Conservation (phyloP, 2,113 vertebrate species). For the Peromyscus polionotus region DNA sequence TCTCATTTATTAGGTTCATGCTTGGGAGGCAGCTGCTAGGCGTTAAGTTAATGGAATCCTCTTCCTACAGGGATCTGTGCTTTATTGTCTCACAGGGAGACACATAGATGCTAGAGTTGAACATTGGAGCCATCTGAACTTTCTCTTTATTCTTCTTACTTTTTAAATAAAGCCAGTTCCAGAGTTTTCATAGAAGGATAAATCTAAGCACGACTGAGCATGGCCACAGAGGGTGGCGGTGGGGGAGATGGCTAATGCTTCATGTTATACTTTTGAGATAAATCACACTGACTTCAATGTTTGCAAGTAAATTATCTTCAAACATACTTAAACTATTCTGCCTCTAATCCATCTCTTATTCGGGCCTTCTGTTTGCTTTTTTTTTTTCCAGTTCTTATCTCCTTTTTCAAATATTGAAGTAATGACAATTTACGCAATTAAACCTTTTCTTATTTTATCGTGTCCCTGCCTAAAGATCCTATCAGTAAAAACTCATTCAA, state of each 20-base stretch:
- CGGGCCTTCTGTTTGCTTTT: neutral
- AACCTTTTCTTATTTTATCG: conserved; percentile 81
- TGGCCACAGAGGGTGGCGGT: neutral
- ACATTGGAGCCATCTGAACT: conserved; percentile 40
- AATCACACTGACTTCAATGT: conserved; percentile 54
- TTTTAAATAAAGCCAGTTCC: conserved; percentile 6
- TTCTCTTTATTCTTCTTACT: neutral
- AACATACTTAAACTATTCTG: conserved; percentile 53
- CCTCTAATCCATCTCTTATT: conserved; percentile 12
- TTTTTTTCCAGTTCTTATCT: conserved; percentile 60
- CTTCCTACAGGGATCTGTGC: conserved; percentile 75
- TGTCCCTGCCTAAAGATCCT: conserved; percentile 81
- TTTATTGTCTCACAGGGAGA: conserved; percentile 80
- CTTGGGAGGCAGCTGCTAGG: conserved; percentile 87
- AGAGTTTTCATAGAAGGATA: conserved; percentile 53
- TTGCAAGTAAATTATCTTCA: conserved; percentile 59
- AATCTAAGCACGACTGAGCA: conserved; percentile 28
- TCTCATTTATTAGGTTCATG: conserved; percentile 87
- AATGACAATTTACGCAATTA: conserved; percentile 78
- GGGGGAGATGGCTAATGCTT: conserved; percentile 16
- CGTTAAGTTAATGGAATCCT: conserved; percentile 88
- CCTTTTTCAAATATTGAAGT: conserved; percentile 76
- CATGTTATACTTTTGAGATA: conserved; percentile 49
- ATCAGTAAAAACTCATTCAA: conserved; percentile 85
- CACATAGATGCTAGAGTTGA: neutral